Evolutionary conservation across 2,888 invertebrate genomes (phyloP).

Genomic region (Cryptocephalus moraei): DNA sequence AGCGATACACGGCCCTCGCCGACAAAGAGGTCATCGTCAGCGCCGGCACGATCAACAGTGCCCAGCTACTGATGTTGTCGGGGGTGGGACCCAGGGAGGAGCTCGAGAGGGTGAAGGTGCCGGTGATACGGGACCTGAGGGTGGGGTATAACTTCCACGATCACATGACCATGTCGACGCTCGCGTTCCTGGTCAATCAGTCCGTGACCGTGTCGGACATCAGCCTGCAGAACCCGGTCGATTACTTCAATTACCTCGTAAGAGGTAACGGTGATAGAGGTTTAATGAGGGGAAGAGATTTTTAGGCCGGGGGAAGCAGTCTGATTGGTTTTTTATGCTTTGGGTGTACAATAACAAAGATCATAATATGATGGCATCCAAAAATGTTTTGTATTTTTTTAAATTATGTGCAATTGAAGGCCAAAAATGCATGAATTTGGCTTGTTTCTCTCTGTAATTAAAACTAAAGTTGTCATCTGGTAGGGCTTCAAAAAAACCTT

Average conservation of each 20-base stretch:
- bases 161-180: slow-evolving; percentile 62
- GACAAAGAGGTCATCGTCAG: slow-evolving; percentile 68
- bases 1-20: slow-evolving; percentile 44
- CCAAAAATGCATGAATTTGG: no score
- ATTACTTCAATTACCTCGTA: slow-evolving; percentile 52
- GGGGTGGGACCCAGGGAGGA: slow-evolving; percentile 65
- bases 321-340: no score
- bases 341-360: no score
- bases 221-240: slow-evolving; percentile 40
- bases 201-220: slow-evolving; percentile 57
- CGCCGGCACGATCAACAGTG: slow-evolving; percentile 75
- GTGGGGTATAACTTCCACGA: slow-evolving; percentile 79
- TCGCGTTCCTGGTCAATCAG: slow-evolving; percentile 63
- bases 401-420: no score
- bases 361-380: no score
- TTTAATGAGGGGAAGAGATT: no score
- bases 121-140: slow-evolving; percentile 54
- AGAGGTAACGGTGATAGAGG: slow-evolving; percentile 35
- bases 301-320: no score
- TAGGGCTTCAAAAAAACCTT: no score
- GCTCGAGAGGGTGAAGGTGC: slow-evolving; percentile 48
- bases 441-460: no score
- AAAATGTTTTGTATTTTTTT: no score
- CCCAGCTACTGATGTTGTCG: slow-evolving; percentile 77
- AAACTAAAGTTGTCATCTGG: no score